Conservation (phyloP, 2,797 vertebrate genomes). For the Chrosomus eos region DNA sequence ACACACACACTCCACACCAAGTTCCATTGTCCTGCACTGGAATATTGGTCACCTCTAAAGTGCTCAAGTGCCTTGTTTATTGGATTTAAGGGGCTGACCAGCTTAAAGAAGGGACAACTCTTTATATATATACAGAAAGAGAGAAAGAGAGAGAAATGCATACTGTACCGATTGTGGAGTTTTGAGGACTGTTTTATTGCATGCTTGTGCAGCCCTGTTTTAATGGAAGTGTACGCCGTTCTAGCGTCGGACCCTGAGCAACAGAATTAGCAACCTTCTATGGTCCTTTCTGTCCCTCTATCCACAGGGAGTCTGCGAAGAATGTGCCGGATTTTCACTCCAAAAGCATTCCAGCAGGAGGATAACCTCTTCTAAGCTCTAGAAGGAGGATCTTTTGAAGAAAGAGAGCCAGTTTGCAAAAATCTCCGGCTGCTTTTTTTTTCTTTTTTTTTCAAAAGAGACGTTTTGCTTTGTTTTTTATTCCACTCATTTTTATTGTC, state of each 20-base stretch:
- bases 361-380: slow-evolving; percentile 62
- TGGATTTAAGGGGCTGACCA: slow-evolving; percentile 9
- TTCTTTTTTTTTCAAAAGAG: slow-evolving; percentile 51
- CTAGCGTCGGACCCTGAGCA: slow-evolving; percentile 61
- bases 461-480: slow-evolving; percentile 78
- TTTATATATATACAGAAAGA: neutral
- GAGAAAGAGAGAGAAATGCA: neutral
- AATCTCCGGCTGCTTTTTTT: slow-evolving; percentile 62
- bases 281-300: slow-evolving; percentile 59
- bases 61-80: slow-evolving; percentile 67
- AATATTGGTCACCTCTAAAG: slow-evolving; percentile 27
- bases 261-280: slow-evolving; percentile 54
- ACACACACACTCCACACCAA: neutral
- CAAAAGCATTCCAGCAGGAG: slow-evolving; percentile 61
- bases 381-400: slow-evolving; percentile 60
- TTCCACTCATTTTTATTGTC: slow-evolving; percentile 79
- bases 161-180: slow-evolving; percentile 13
- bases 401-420: slow-evolving; percentile 62
- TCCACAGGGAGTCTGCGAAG: slow-evolving; percentile 71
- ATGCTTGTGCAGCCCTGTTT: slow-evolving; percentile 19
- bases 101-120: slow-evolving; percentile 6
- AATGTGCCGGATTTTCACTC: slow-evolving; percentile 67
- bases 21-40: slow-evolving; percentile 31
- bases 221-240: slow-evolving; percentile 25
- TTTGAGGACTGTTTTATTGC: slow-evolving; percentile 29